Evolutionary conservation across 2,888 invertebrate species (phyloP).

Genomic region (Dioctria linearis): DNA sequence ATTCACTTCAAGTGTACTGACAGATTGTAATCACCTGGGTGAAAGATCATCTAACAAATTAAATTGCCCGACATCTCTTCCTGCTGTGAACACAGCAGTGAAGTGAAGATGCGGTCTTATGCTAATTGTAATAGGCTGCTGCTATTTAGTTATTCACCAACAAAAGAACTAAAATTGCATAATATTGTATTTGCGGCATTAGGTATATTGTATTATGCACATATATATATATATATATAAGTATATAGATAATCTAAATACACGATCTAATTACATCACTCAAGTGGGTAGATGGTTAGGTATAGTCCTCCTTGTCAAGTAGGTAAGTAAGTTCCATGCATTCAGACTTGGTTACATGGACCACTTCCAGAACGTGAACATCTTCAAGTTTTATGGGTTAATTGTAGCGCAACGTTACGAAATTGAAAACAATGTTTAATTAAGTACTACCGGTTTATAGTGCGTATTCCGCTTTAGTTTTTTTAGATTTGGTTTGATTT

Average conservation of each 20-base stretch:
- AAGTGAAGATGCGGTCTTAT: not conserved
- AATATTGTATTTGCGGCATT: slow-evolving; percentile 35
- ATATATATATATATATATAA: too few relatives aligned
- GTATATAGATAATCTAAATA: slow-evolving; percentile 36
- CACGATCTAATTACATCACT: slow-evolving; percentile 44
- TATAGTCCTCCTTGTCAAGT: slow-evolving; percentile 16
- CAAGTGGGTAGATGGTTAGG: not conserved
- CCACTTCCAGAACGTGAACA: slow-evolving; percentile 44
- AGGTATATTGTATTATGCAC: too few relatives aligned
- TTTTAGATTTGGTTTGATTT: too few relatives aligned
- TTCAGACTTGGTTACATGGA: slow-evolving; percentile 35
- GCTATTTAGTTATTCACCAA: not conserved
- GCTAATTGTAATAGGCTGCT: not conserved
- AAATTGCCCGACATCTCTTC: slow-evolving; percentile 35
- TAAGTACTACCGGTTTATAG: too few relatives aligned
- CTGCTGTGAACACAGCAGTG: slow-evolving; percentile 18
- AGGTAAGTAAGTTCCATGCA: slow-evolving; percentile 16
- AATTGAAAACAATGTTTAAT: too few relatives aligned
- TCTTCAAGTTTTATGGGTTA: slow-evolving; percentile 45
- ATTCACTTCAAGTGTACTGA: not conserved
- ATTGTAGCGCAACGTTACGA: slow-evolving; percentile 2
- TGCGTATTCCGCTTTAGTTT: too few relatives aligned
- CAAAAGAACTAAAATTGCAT: slow-evolving; percentile 20
- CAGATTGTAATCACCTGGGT: slow-evolving; percentile 41
- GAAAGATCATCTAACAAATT: slow-evolving; percentile 48